These are phyloP conservation scores for Chromobotia macracanthus DNA, from an alignment of 2,797 vertebrate species.

Conservation along the genomic window DNA sequence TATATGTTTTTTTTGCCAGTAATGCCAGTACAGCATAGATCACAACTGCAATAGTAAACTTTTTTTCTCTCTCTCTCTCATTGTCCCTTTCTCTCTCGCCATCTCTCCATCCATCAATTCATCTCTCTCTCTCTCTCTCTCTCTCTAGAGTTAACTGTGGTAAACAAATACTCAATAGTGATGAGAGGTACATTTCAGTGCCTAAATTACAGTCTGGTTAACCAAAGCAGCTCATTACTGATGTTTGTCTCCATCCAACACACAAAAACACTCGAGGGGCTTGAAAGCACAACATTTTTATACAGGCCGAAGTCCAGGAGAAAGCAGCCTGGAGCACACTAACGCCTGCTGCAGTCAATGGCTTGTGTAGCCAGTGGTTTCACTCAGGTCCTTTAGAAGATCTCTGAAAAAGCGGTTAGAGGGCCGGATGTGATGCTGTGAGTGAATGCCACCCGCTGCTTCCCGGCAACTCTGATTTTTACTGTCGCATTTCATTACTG, in stretches of 20 bases:
- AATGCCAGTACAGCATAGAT: neutral
- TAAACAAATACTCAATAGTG: conserved; percentile 86
- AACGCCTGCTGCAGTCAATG: conserved; percentile 41
- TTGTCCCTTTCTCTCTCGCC: conserved; percentile 33
- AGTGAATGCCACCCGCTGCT: conserved; percentile 29
- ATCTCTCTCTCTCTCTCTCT: conserved; percentile 52
- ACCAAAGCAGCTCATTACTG: conserved; percentile 81
- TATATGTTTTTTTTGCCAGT: neutral
- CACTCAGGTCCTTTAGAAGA: conserved; percentile 22
- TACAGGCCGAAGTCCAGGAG: conserved; percentile 40
- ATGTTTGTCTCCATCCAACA: conserved; percentile 57
- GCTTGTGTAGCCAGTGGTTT: neutral
- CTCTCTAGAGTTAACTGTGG: conserved; percentile 75
- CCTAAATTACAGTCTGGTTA: conserved; percentile 90
- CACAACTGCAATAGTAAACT: neutral
- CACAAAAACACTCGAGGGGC: conserved; percentile 57
- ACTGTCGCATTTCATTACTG: conserved; percentile 46
- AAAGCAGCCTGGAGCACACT: conserved; percentile 42
- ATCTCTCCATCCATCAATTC: too few relatives aligned
- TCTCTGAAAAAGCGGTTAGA: conserved; percentile 16
- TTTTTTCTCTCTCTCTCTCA: too few relatives aligned
- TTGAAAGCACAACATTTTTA: conserved; percentile 54
- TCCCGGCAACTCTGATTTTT: conserved; percentile 28
- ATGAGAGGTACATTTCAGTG: conserved; percentile 81
- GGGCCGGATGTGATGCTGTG: conserved; percentile 2